A percentile compares a stretch with the other conserved stretches of the same genome.
Conservation (phyloP, 2,888 invertebrate genomes). For the Drosophila neotestacea region DNA sequence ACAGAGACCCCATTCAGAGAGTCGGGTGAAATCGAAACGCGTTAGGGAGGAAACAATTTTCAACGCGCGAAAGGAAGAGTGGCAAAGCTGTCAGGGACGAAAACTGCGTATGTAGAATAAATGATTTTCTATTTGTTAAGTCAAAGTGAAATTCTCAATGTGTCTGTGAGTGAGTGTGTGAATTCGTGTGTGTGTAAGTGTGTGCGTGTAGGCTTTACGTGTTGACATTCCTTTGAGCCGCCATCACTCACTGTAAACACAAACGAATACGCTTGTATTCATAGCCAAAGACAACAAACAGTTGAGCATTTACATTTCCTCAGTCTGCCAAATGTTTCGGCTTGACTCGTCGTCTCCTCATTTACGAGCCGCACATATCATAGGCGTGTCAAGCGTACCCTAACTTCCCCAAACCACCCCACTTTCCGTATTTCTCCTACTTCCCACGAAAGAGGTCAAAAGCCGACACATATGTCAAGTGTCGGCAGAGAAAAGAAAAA, state of each 20-base stretch:
- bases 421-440: neutral
- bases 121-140: constrained; percentile 81
- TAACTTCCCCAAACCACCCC: neutral
- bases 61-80: neutral
- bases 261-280: constrained; percentile 38
- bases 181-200: constrained; percentile 15
- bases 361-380: constrained; percentile 62
- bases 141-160: constrained; percentile 66
- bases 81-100: constrained; percentile 39
- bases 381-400: constrained; percentile 35
- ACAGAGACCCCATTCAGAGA: constrained; percentile 38
- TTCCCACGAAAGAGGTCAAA: constrained; percentile 76
- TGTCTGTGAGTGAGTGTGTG: constrained; percentile 25
- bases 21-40: constrained; percentile 69
- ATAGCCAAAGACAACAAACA: constrained; percentile 60
- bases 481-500: constrained; percentile 59
- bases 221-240: constrained; percentile 81
- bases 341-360: constrained; percentile 49
- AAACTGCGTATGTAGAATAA: constrained; percentile 73
- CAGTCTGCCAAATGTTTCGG: constrained; percentile 55
- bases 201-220: constrained; percentile 63
- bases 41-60: constrained; percentile 51
- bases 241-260: constrained; percentile 68
- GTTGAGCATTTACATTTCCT: constrained; percentile 69
- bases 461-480: constrained; percentile 82